Evolutionary conservation across 1,140 invertebrate genomes (phyloP).

Genomic region (Cecropterus lyciades): DNA sequence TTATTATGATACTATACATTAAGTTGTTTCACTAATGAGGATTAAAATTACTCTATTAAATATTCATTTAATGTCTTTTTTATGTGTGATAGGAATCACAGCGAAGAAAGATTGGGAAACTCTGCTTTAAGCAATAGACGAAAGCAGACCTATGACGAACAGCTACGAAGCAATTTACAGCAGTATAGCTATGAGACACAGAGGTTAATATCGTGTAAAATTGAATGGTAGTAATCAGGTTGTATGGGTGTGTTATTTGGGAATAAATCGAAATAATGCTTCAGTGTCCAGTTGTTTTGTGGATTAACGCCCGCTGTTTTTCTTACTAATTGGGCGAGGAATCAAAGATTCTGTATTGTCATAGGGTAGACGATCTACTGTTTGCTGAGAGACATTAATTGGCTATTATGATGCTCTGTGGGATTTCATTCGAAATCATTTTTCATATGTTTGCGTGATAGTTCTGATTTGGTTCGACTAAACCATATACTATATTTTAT

Average conservation of each 20-base stretch:
- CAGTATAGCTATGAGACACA: background rate
- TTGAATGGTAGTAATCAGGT: background rate
- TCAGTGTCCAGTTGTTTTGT: conserved; percentile 64
- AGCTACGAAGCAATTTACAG: background rate
- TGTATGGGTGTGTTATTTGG: conserved; percentile 43
- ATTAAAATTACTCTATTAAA: too few relatives aligned
- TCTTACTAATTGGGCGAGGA: conserved; percentile 71
- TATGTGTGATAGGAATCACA: too few relatives aligned
- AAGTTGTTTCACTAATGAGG: too few relatives aligned
- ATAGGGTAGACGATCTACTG: conserved; percentile 19
- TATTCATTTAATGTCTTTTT: too few relatives aligned
- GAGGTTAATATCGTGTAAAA: conserved; percentile 2
- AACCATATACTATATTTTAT: too few relatives aligned
- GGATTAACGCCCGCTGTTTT: conserved; percentile 68
- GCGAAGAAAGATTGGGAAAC: too few relatives aligned
- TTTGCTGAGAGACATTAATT: conserved; percentile 31
- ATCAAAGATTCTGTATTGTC: conserved; percentile 52
- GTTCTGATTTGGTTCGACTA: background rate
- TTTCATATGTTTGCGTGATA: conserved; percentile 17
- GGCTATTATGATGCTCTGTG: conserved; percentile 26
- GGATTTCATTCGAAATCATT: conserved; percentile 18
- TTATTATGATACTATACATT: too few relatives aligned
- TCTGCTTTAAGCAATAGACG: background rate
- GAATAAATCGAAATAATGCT: conserved; percentile 61
- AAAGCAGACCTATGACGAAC: conserved; percentile 10